A percentile compares a stretch with the other conserved stretches of the same genome.
Conservation (phyloP, 23 tunicate genomes). For the Phallusia fumigata region DNA sequence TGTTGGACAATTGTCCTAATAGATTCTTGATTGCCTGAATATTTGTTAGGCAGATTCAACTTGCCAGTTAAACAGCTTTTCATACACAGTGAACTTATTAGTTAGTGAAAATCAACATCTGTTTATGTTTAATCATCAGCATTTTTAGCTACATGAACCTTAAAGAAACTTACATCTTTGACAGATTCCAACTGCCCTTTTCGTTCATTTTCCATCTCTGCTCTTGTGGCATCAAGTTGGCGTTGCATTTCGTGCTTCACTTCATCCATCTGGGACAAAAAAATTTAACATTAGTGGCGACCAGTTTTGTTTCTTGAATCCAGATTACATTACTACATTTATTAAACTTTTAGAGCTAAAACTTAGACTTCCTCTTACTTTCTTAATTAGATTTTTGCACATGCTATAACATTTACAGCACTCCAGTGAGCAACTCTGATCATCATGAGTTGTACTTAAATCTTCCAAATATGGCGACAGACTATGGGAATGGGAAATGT, state of each 20-base stretch:
- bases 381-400: slow-evolving; percentile 29
- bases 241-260: slow-evolving; percentile 67
- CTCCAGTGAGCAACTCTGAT: slow-evolving; percentile 13
- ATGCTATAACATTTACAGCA: slow-evolving; percentile 45
- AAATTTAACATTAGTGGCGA: too few species aligned
- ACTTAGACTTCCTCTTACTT: slow-evolving; percentile 37
- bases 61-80: too few species aligned
- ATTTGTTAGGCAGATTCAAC: too few species aligned
- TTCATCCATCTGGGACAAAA: slow-evolving; percentile 85
- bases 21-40: too few species aligned
- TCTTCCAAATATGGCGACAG: slow-evolving; percentile 24
- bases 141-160: too few species aligned
- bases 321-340: too few species aligned
- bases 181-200: slow-evolving; percentile 73
- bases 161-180: slow-evolving; percentile 66
- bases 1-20: too few species aligned
- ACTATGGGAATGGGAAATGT: slow-evolving; percentile 38
- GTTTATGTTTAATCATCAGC: too few species aligned
- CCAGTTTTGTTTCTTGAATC: too few species aligned
- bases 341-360: too few species aligned
- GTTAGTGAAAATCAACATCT: too few species aligned
- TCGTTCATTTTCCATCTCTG: slow-evolving; percentile 41
- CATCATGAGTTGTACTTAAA: background rate
- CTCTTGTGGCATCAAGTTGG: slow-evolving; percentile 49
- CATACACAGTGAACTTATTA: too few species aligned